Base-by-base conservation (phyloP, 2,797 vertebrate species). In the Pristis pectinata region DNA sequence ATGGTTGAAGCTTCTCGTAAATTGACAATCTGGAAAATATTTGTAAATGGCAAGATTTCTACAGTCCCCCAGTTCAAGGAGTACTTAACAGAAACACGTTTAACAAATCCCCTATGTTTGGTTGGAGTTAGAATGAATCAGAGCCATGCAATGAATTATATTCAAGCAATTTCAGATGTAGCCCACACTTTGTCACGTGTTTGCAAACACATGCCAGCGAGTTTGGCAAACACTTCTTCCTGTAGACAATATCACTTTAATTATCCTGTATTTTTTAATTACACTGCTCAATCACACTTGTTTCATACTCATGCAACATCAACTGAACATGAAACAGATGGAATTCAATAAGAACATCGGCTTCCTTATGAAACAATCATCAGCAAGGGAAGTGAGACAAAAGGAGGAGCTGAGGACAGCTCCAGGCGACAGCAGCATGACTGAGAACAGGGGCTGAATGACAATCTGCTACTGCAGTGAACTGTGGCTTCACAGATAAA, bases 261-360 rank as follows among this genome's bases (percentile, higher is more conserved):
- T 94, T 94, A 94, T 94, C 70, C 92, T 94, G 49, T 94, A 30
- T 94, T 94, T 72, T 72, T 74, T 94, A 94, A 94, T 94, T 94
- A 94, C 70, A 94, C 67, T 94, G 92, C 72, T 94, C 70, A 74
- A 74, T 94, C 92, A 72, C 67, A 67, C 87, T 70, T 70, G 91
- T 72, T 72, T 93, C 91, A 74, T 61, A 70, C 61, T 94, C 70
- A 13, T 53, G 30, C 44, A 74, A 19, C 70, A 49, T 94, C 67
- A 76, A 49, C 41, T n/a, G 92, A 94, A 76, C 92, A 76, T n/a
- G 64, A 41, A 94, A 76, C 92, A 94, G 67, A 74, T 74, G 70
- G 67, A 94, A 74, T 94, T 94, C 44, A 76, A 56, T 94, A 53
- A 27, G 70, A 94, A 94, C 70, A 94, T 94, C 92, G 53, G 70